A percentile compares a stretch with the other conserved stretches of the same genome.
Conservation (phyloP, 2,888 invertebrate genomes). For the Aporophyla lueneburgensis region DNA sequence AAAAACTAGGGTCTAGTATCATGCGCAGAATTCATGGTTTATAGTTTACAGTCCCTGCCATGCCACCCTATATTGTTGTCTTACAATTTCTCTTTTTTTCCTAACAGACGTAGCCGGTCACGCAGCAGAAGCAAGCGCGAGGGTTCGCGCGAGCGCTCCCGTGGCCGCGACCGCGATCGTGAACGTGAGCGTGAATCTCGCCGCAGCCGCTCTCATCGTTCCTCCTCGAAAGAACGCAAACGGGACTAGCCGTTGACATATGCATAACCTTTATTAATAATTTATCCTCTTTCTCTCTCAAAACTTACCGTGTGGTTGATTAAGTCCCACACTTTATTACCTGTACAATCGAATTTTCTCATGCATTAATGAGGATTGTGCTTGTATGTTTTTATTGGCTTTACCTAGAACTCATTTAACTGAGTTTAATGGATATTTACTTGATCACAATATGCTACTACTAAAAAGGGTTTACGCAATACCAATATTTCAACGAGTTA, state of each 20-base stretch:
- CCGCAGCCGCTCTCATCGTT: slow-evolving; percentile 85
- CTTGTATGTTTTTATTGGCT: slow-evolving; percentile 34
- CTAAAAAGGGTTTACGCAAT: slow-evolving; percentile 6
- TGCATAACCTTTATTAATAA: slow-evolving; percentile 33
- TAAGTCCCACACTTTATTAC: slow-evolving; percentile 24
- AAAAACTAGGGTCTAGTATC: too few species aligned
- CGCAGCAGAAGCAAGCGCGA: slow-evolving; percentile 81
- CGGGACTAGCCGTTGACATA: slow-evolving; percentile 75
- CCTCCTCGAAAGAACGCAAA: slow-evolving; percentile 83
- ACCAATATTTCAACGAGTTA: slow-evolving; percentile 14
- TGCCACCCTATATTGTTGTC: neutral
- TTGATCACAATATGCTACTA: slow-evolving; percentile 17
- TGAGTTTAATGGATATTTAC: slow-evolving; percentile 8
- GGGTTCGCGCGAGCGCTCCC: slow-evolving; percentile 80
- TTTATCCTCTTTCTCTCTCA: slow-evolving; percentile 50
- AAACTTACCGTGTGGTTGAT: slow-evolving; percentile 38
- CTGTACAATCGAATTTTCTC: slow-evolving; percentile 40
- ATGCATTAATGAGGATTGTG: slow-evolving; percentile 25
- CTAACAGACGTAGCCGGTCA: slow-evolving; percentile 79
- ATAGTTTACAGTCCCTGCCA: too few species aligned
- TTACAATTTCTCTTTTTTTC: neutral
- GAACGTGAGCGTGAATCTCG: slow-evolving; percentile 80
- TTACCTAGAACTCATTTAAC: slow-evolving; percentile 7
- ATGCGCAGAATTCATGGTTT: too few species aligned
- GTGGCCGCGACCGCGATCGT: slow-evolving; percentile 78